phyloP scores from a whole-genome alignment of 2,797 vertebrate genomes.

The Hemibagrus guttatus region DNA sequence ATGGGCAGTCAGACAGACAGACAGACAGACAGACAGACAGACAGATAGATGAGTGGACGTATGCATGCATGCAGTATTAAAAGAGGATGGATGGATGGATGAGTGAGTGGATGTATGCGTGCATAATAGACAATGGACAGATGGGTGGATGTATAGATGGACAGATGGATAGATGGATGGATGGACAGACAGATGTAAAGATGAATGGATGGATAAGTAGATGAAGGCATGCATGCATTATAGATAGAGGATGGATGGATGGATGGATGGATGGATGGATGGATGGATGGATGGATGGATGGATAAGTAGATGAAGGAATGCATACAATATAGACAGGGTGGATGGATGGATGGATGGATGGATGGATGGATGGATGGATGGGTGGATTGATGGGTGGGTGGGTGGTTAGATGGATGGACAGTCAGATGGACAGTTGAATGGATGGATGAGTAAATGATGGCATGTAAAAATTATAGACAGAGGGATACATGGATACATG shows the following conservation, averaged over 20 bases:
- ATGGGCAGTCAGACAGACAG: no score
- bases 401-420: no score
- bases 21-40: no score
- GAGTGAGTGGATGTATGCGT: no score
- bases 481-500: no score
- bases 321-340: background rate
- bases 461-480: no score
- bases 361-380: background rate
- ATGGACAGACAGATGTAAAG: background rate
- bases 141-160: background rate
- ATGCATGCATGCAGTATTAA: background rate
- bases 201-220: background rate
- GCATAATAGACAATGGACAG: background rate
- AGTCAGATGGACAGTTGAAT: no score
- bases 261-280: background rate
- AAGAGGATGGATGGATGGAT: background rate
- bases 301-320: background rate
- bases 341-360: background rate
- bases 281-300: background rate
- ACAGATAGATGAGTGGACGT: background rate
- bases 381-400: no score
- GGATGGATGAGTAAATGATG: background rate
- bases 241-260: no score
- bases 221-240: background rate
- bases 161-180: background rate